These are phyloP conservation scores for Dendrophyllia cribrosa DNA, from an alignment of 64 coral and sea anemone genomes.

Conservation along the genomic window DNA sequence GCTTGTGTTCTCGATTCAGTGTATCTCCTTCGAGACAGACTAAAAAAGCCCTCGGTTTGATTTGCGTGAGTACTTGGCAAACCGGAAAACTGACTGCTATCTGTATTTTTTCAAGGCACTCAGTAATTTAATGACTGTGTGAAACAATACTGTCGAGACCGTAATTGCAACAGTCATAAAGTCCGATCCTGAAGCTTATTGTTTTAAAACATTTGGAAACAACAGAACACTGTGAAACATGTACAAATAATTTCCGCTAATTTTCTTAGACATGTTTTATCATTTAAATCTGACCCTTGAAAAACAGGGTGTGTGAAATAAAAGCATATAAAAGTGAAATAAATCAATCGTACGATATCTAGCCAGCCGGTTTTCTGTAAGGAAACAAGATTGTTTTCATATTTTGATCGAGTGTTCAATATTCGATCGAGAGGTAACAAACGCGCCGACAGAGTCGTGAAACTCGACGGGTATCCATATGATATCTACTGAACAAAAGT, in stretches of 20 bases:
- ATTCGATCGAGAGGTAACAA: not conserved
- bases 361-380: not conserved
- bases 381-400: not conserved
- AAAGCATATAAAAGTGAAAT: not conserved
- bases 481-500: not conserved
- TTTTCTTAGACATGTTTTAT: not conserved
- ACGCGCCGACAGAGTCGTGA: no score
- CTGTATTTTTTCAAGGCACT: constrained; percentile 17
- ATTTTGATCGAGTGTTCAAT: not conserved
- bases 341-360: no score
- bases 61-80: not conserved
- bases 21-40: not conserved
- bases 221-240: not conserved
- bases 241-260: not conserved
- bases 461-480: no score
- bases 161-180: not conserved
- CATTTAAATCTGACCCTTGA: not conserved
- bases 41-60: not conserved
- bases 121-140: not conserved
- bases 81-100: constrained; percentile 1
- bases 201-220: not conserved
- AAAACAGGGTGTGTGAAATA: not conserved
- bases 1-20: not conserved
- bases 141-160: constrained; percentile 14
- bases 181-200: not conserved